Conservation (phyloP, 2,797 vertebrate genomes). For the Melanotaenia boesemani region DNA sequence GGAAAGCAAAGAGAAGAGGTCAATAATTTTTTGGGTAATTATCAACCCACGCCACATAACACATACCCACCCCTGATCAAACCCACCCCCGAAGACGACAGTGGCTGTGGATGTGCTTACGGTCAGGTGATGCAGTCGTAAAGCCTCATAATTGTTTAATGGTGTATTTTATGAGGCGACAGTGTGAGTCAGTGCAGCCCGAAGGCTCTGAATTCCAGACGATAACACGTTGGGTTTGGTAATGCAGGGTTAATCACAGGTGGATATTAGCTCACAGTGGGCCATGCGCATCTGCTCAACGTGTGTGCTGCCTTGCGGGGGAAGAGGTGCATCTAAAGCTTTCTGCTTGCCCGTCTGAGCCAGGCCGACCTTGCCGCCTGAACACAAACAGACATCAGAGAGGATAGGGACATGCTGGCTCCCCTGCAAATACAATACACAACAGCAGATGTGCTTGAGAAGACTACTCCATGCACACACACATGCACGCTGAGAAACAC, state of each 20-base stretch:
- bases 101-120: conserved; percentile 41
- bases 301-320: conserved; percentile 43
- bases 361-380: conserved; percentile 50
- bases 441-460: conserved; percentile 15
- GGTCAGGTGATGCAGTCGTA: conserved; percentile 64
- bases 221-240: conserved; percentile 62
- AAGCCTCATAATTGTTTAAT: conserved; percentile 82
- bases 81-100: conserved; percentile 61
- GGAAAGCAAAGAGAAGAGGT: conserved; percentile 35
- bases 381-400: conserved; percentile 40
- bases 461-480: neutral
- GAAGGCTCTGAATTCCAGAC: conserved; percentile 65
- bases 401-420: conserved; percentile 46
- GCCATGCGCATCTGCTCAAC: conserved; percentile 48
- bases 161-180: conserved; percentile 78
- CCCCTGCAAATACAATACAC: conserved; percentile 29
- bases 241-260: conserved; percentile 78
- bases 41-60: conserved; percentile 35
- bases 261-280: conserved; percentile 65
- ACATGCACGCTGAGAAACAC: neutral
- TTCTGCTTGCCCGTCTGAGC: conserved; percentile 42
- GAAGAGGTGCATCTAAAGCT: conserved; percentile 40
- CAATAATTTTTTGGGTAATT: conserved; percentile 42
- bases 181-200: conserved; percentile 68
- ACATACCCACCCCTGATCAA: neutral